Evolutionary conservation across 1,140 invertebrate genomes (phyloP), one percentile per base, ranked within the genome.

Genomic region (Mycetomoellerius zeteki): DNA sequence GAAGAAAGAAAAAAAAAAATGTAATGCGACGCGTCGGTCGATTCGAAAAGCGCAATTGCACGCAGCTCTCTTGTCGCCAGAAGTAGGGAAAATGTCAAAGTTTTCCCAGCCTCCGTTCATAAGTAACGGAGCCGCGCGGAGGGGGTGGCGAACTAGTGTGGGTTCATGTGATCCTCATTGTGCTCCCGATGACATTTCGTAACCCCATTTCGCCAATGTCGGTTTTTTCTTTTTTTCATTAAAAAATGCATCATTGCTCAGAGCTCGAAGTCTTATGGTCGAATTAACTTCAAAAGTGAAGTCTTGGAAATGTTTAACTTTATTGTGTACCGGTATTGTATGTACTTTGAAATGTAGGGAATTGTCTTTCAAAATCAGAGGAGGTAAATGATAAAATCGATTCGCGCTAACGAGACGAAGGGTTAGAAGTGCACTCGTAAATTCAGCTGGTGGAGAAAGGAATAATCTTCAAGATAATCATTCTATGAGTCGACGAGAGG

Each of bases 31-130:
- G 50, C 52, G 2, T 72, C 7, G 54, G 24, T 75, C 30, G 64
- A 71, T 58, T 50, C 27, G 54, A 50, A 60, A 84, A 73, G 62
- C 24, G 62, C n/a, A 24, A 60, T 43, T 33, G 54, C 24, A 82
- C 67, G 54, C 54, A 60, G 24, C 60, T 60, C 10, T 72, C 37
- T 47, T 64, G 52, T 82, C 56, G 69, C 24, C 27, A 21, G 12
- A 27, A 16, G 54, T 69, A 43, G 24, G 72, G 80, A 84, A 84
- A 84, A 84, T 84, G 80, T 84, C 80, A 84, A 50, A 84, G 80
- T 84, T 84, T 50, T 21, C 47, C 27, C 80, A 73, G 43, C 69
- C 69, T 84, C 69, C 56, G 24, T 84, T 84, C 69, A 75, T 84
- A 84, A 84, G 69, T 84, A 84, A 75, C 69, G 43, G 37, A 75